phyloP scores from a whole-genome alignment of 2,113 vertebrate species.

The Poeciliopsis retropinna region DNA sequence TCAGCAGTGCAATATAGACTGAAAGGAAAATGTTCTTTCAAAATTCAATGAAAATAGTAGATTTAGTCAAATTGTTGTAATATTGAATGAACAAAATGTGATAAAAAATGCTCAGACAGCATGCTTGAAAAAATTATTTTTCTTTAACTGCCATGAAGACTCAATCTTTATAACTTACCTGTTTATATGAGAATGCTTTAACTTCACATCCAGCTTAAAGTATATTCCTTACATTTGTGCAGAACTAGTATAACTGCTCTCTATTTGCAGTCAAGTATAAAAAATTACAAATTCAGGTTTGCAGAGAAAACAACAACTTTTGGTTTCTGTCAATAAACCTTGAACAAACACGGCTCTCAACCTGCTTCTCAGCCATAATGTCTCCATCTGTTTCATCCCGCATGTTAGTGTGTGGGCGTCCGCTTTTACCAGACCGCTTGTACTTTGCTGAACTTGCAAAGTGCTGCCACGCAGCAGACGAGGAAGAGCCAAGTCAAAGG shows the following conservation, averaged over 20 bases:
- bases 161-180: neutral
- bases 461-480: conserved; percentile 50
- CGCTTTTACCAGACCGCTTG: conserved; percentile 33
- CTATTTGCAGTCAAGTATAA: neutral
- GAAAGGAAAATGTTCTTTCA: no score
- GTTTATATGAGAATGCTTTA: neutral
- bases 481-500: conserved; percentile 49
- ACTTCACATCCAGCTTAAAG: neutral
- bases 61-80: no score
- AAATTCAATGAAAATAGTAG: no score
- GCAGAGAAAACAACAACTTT: neutral
- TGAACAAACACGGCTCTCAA: conserved; percentile 4
- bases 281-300: neutral
- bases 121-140: neutral
- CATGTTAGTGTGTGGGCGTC: conserved; percentile 17
- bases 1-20: no score
- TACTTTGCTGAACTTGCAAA: conserved; percentile 74
- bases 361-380: conserved; percentile 31
- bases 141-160: neutral
- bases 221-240: neutral
- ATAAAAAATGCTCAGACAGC: no score
- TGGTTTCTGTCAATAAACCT: conserved; percentile 17
- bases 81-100: no score
- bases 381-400: conserved; percentile 55
- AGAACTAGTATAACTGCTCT: neutral